Conservation (phyloP, 2,797 vertebrate genomes). For the Scyliorhinus canicula region DNA sequence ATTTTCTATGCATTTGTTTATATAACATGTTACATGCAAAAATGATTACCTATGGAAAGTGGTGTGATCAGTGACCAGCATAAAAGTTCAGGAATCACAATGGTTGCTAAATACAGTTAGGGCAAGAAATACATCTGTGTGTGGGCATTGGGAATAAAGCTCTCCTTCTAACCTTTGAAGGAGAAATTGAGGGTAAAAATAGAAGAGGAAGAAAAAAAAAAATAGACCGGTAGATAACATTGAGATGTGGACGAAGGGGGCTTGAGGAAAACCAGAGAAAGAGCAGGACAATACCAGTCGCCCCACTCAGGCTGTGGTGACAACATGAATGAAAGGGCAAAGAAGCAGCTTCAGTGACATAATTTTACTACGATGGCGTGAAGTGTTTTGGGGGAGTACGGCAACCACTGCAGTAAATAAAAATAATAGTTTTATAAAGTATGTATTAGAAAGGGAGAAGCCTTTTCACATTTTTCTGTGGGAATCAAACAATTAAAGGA, state of each 20-base stretch:
- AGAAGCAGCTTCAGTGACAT: neutral
- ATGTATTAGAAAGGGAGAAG: neutral
- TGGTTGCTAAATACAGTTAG: neutral
- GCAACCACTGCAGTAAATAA: neutral
- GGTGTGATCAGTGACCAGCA: no score
- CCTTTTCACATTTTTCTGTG: neutral
- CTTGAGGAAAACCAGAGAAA: neutral
- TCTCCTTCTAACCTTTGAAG: neutral
- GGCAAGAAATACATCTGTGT: neutral
- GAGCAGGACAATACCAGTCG: neutral
- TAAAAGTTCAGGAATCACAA: neutral
- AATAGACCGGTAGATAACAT: neutral
- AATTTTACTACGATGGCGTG: neutral
- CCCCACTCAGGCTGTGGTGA: neutral
- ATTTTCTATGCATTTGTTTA: no score
- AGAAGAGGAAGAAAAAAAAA: neutral
- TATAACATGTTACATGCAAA: no score
- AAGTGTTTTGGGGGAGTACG: neutral
- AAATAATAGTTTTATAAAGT: neutral
- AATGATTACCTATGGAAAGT: no score
- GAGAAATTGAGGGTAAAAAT: neutral
- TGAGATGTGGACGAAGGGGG: neutral
- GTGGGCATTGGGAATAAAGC: neutral
- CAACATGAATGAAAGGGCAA: neutral
- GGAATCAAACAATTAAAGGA: neutral